Evolutionary conservation across 2,113 vertebrate genomes (phyloP), one percentile per base, ranked within the genome.

Genomic region (Pelvicachromis taeniatus): DNA sequence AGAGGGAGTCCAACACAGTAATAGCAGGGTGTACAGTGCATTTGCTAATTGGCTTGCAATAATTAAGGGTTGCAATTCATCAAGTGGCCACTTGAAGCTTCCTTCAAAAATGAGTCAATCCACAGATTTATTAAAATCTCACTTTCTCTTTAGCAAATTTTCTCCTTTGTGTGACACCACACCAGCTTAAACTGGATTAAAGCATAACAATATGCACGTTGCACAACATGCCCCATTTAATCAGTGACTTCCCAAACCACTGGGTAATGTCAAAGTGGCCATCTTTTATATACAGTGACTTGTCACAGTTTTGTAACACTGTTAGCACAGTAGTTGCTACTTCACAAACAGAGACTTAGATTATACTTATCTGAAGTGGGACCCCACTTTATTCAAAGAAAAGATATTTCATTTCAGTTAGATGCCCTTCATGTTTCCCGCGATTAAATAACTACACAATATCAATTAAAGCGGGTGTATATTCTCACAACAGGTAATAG

Each of bases 401-500:
- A 3, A 77, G 4, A 82, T 82, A 70, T 85, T 85, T 82, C 38
- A 68, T 81, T 50, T 77, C 77, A 50, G n/a, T 59, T 23, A 33
- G 52, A 87, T 4, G 21, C 58, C 77, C 84, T 55, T 31, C 85
- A 80, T 84, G 80, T 85, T 73, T 89, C 31, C 77, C 35, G 65
- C 7, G 80, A 80, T 89, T 61, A 84, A 87, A 83, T 81, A 86
- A 77, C 77, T 40, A 56, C 82, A 73, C 52, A 75, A 77, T 73
- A 81, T 82, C 84, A 75, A 17, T 89, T 84, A 85, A 79, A 73
- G 38, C 17, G 83, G 63, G 82, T 80, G 31, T 35, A 83, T 87
- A 81, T 88, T 90, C 89, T 90, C 88, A 83, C 89, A 75, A 29
- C 87, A 88, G 83, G 84, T 88, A 91, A 89, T 87, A 59, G 77